phyloP scores from a whole-genome alignment of 2,888 invertebrate genomes.

The Phalera bucephala region DNA sequence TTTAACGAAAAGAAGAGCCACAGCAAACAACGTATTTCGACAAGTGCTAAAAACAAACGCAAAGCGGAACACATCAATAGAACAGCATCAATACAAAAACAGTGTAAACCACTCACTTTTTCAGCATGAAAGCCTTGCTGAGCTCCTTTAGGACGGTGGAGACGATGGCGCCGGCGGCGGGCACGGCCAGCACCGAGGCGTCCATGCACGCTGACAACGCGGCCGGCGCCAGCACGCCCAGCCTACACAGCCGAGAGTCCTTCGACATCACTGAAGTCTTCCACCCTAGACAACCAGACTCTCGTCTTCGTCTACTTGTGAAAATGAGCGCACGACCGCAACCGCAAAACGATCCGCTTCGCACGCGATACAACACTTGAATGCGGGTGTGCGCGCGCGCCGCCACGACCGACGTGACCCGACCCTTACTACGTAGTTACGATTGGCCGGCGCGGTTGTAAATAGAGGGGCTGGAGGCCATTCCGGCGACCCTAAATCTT shows the following conservation, averaged over 20 bases:
- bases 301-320: slow-evolving; percentile 10
- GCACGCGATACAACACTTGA: slow-evolving; percentile 60
- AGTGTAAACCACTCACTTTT: slow-evolving; percentile 58
- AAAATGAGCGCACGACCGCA: slow-evolving; percentile 59
- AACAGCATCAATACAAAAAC: too few relatives aligned
- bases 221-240: slow-evolving; percentile 73
- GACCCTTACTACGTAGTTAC: slow-evolving; percentile 13
- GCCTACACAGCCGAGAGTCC: slow-evolving; percentile 59
- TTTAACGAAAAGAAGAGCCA: too few relatives aligned
- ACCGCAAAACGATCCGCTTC: slow-evolving; percentile 76
- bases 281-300: slow-evolving; percentile 23
- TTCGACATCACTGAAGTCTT: slow-evolving; percentile 59
- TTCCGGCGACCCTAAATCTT: background rate
- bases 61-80: too few relatives aligned
- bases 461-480: slow-evolving; percentile 1
- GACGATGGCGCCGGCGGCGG: slow-evolving; percentile 74
- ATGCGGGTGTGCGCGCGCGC: slow-evolving; percentile 38
- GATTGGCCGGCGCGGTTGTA: background rate
- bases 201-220: slow-evolving; percentile 75
- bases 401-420: slow-evolving; percentile 12
- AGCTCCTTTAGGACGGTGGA: slow-evolving; percentile 75
- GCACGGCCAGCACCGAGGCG: slow-evolving; percentile 74
- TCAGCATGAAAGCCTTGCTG: slow-evolving; percentile 77
- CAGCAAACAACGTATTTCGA: too few relatives aligned
- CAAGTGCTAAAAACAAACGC: too few relatives aligned